Base-by-base conservation (phyloP, 2,888 invertebrate species). In the Hetaerina titia region DNA sequence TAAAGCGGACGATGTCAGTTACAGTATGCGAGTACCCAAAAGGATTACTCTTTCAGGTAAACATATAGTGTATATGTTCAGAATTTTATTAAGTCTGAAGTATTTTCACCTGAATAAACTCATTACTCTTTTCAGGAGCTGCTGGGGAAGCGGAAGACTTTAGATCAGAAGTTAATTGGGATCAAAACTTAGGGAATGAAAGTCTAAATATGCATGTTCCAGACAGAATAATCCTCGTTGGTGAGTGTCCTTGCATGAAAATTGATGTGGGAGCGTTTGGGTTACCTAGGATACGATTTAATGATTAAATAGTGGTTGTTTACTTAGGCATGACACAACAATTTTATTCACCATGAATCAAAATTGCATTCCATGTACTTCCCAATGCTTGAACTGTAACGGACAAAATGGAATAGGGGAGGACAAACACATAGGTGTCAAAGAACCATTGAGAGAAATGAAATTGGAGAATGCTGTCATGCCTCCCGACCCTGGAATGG, bases 131-230 rank as follows among this genome's bases (percentile, higher is more conserved):
- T 95, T 94, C 87, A 69, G 92, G 92, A 9, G 95, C 95, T 64
- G 17, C 60, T n/a, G 90, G 15, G 19, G 17, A 95, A 89, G 81
- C 95, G 95, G 60, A 95, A 95, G 31, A 95, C 95, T 74, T 95
- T 92, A 7, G 95, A 95, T 87, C 89, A 8, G 98, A 98, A 95
- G 97, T 97, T 95, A 97, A 98, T 95, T 97, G 97, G 95, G 97
- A 96, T 89, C 96, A 97, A 88, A 98, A 98, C 98, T 97, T 97
- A 96, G 97, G 97, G 96, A 96, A 96, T 95, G 98, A 98, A 96
- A 98, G 98, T 97, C 98, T 98, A 96, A 98, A 98, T 96, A 99
- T 99, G 99, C 98, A 98, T 96, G 99, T 99, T 74, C 99, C 99
- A 5, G 99, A 99, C 96, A 98, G 99, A 96, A 99, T 99, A 96